phyloP scores from a whole-genome alignment of 2,888 invertebrate genomes.

The Cephus spinipes region DNA sequence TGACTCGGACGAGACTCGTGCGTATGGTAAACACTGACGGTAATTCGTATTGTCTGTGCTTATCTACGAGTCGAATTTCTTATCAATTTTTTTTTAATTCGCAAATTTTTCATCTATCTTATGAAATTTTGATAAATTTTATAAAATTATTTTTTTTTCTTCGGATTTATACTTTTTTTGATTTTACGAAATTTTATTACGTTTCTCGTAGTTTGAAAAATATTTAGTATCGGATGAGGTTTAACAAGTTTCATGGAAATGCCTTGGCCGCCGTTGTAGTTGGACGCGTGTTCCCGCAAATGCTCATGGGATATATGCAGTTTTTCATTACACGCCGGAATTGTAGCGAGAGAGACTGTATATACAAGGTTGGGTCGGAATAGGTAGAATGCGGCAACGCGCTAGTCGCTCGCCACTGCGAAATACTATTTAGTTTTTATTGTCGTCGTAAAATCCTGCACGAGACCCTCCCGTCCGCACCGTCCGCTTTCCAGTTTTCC shows the following conservation, averaged over 20 bases:
- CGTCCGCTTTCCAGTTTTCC: slow-evolving; percentile 8
- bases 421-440: slow-evolving; percentile 51
- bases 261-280: neutral
- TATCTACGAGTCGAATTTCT: neutral
- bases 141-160: slow-evolving; percentile 7
- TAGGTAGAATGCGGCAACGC: slow-evolving; percentile 26
- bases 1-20: neutral
- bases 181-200: neutral
- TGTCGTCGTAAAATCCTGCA: slow-evolving; percentile 47
- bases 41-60: neutral
- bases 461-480: slow-evolving; percentile 14
- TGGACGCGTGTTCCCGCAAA: slow-evolving; percentile 16
- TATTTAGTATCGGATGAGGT: slow-evolving; percentile 6
- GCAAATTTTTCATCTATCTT: neutral
- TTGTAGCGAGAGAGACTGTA: slow-evolving; percentile 17
- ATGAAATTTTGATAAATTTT: slow-evolving; percentile 26
- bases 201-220: neutral
- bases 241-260: slow-evolving; percentile 23
- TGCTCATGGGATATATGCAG: slow-evolving; percentile 16
- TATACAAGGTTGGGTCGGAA: neutral
- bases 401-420: slow-evolving; percentile 31
- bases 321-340: slow-evolving; percentile 38
- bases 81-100: neutral
- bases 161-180: neutral
- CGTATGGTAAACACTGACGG: neutral